Percentiles rank a stretch among this genome's conserved stretches.
phyloP scores from a whole-genome alignment of 2,888 invertebrate genomes.

The Odontocerum albicorne region DNA sequence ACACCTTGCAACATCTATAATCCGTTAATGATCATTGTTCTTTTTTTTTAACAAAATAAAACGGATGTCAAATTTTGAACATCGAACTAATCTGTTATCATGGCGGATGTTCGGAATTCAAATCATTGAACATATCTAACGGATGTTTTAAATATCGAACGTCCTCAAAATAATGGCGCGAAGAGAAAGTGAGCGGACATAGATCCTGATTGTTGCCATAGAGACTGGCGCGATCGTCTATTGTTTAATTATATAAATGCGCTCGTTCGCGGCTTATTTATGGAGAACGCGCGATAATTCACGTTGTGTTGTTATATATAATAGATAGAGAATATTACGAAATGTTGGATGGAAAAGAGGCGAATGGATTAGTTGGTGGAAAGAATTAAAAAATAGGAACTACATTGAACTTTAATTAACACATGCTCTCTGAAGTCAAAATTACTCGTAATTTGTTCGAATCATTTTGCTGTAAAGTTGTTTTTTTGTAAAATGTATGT shows the following conservation, averaged over 20 bases:
- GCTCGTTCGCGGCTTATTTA: background rate
- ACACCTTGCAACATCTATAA: too few species aligned
- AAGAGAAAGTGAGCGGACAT: conserved; percentile 6
- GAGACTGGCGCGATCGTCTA: conserved; percentile 1
- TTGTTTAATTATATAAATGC: background rate
- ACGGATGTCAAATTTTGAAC: conserved; percentile 5
- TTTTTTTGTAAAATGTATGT: too few species aligned
- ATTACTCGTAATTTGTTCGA: too few species aligned
- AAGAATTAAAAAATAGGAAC: too few species aligned
- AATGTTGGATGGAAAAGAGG: too few species aligned
- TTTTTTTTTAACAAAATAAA: background rate
- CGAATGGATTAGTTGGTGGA: too few species aligned
- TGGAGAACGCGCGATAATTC: too few species aligned
- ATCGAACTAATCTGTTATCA: conserved; percentile 17
- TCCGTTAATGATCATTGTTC: background rate
- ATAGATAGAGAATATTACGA: too few species aligned
- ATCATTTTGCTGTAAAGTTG: too few species aligned
- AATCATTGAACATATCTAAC: conserved; percentile 11
- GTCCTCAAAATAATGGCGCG: background rate
- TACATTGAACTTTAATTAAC: too few species aligned
- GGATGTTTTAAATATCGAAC: conserved; percentile 21
- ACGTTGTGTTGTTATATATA: too few species aligned
- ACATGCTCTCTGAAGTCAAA: too few species aligned
- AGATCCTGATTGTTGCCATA: conserved; percentile 3
- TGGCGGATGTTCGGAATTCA: conserved; percentile 14